Base-by-base conservation (phyloP, 2,113 vertebrate genomes). In the Crotalus helleri region DNA sequence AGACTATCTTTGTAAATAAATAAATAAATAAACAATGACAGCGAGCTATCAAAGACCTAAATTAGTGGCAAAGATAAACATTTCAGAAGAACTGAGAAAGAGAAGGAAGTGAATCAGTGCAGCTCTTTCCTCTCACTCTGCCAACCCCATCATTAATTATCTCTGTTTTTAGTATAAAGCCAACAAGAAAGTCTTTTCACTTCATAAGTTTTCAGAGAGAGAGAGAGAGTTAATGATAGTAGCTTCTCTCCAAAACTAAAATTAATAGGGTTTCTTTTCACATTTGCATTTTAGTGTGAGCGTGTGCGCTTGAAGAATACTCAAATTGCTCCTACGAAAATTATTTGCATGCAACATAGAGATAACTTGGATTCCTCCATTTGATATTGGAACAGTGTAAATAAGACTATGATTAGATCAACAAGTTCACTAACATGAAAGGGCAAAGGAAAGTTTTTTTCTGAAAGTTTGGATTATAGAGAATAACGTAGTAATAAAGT, bases 111-210 rank as follows among this genome's bases (percentile, higher is more conserved):
- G 53, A 88, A 90, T 88, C 89, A 55, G 64, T 49, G 74, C 1
- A 64, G 1, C 55, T 93, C 81, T 96, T 81, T 7, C 58, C 13
- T 85, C 26, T 29, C 39, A 59, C 81, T 46, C 23, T 21, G 58
- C 46, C 61, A 44, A n/a, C 33, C 85, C 92, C 92, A 87, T 23
- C 1, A 46, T 92, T 92, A 90, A 94, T 88, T 29, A 24, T 74
- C 91, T 95, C 23, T 88, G 44, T 85, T 61, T 92, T 92, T 1
- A 93, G n/a, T 86, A 92, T 91, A 64, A 3, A 21, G 91, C 92
- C 93, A 95, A 95, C 94, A 91, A 94, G 94, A 92, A 91, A 90
- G 91, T 44, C 90, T 94, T 92, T 94, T 57, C 87, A 92, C 91
- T 92, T 92, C 61, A 0, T 69, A 21, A 85, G 59, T 93, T 61